phyloP scores from a whole-genome alignment of 2,888 invertebrate species.

The Ctenicera cuprea region DNA sequence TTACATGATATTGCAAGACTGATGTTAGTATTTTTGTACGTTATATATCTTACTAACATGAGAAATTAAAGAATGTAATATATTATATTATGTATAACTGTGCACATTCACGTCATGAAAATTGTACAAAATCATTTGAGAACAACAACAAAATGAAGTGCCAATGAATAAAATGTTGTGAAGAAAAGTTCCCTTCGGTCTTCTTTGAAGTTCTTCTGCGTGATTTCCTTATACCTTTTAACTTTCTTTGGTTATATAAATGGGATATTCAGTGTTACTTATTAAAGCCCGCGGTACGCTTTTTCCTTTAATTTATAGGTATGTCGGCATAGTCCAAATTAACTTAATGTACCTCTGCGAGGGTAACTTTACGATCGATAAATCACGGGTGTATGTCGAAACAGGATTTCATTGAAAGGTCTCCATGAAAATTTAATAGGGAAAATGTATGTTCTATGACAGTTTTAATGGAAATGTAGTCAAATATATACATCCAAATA shows the following conservation, averaged over 20 bases:
- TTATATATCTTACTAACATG: no score
- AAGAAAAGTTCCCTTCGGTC: no score
- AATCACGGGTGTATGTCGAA: conserved; percentile 7
- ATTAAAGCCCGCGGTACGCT: background rate
- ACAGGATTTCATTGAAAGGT: conserved; percentile 19
- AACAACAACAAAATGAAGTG: no score
- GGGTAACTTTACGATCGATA: conserved; percentile 21
- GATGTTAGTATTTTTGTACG: no score
- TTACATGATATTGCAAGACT: no score
- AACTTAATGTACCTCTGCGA: conserved; percentile 16
- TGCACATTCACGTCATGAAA: no score
- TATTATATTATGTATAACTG: no score
- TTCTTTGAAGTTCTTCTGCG: no score
- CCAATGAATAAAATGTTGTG: no score
- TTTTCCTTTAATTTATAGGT: conserved; percentile 21
- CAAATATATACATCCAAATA: background rate
- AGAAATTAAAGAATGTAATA: no score
- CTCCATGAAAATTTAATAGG: conserved; percentile 14
- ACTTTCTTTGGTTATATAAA: background rate
- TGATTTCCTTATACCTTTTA: background rate
- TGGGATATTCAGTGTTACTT: background rate
- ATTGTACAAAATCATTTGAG: no score
- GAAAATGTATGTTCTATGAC: conserved; percentile 4
- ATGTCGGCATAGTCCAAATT: conserved; percentile 1
- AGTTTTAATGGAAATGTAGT: conserved; percentile 2